Base-by-base conservation (phyloP, 1,140 invertebrate genomes). In the Gonioctena quinquepunctata region DNA sequence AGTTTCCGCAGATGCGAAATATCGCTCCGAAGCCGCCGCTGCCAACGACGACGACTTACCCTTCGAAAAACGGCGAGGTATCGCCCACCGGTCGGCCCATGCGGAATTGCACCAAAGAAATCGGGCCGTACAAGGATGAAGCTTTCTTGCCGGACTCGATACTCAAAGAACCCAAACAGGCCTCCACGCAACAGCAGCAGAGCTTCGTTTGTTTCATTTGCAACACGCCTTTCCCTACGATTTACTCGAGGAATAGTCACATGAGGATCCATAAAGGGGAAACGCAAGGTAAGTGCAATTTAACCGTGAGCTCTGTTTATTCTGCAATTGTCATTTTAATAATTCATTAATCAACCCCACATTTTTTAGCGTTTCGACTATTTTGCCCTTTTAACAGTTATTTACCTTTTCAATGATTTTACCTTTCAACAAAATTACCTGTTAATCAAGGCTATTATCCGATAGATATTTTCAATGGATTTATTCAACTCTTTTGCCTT, bases 211-310 rank as follows among this genome's bases (percentile, higher is more conserved):
- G 82, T 60, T 75, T 73, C 48, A 74, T 81, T n/a, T 83, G 81
- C 65, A 77, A 75, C 23, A 78, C 78, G 0, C 76, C 79, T 2
- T 83, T 83, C 62, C 79, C 79, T 1, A 80, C 81, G 1, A 76
- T 80, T 8, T 77, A 81, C 52, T 83, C 82, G 0, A 68, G 82
- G 22, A 83, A 83, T 48, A 81, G 79, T 65, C 82, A 82, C 68
- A 83, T 82, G 81, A 57, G 81, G 8, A 80, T 82, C 7, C 81
- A 82, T 59, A 82, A 81, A 68, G 75, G 71, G 5, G 74, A 75
- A 66, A 42, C 27, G 4, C 64, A 68, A 22, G 70, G 57, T 19
- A 1, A 23, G 48, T 54, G 6, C 33, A 42, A 42, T 42, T 6
- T n/a, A 42, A n/a, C n/a, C n/a, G n/a, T n/a, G n/a, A n/a, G n/a